phyloP scores from a whole-genome alignment of 2,113 vertebrate species.

The Ardeotis arabs region DNA sequence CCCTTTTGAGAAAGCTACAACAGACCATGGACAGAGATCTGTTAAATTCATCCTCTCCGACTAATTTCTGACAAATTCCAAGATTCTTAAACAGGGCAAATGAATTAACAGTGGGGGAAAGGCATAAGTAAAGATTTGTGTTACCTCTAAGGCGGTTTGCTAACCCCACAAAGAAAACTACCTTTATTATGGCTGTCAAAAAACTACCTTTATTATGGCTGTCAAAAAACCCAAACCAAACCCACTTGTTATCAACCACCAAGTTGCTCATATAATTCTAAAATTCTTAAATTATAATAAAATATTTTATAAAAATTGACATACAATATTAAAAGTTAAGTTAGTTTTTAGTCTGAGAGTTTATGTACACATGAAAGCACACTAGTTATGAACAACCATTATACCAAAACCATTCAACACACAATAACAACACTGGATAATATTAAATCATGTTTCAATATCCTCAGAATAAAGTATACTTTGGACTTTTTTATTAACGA shows the following conservation, averaged over 20 bases:
- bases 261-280: not conserved
- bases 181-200: not conserved
- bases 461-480: not conserved
- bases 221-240: not conserved
- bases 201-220: not conserved
- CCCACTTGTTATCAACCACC: not conserved
- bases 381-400: not conserved
- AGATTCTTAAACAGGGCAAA: not conserved
- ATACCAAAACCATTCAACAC: not conserved
- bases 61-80: not conserved
- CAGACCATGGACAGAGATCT: slow-evolving; percentile 40
- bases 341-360: not conserved
- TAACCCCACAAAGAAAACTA: not conserved
- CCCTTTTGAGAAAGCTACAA: not conserved
- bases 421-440: not conserved
- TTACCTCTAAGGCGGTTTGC: not conserved
- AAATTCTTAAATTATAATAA: not conserved
- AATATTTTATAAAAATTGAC: not conserved
- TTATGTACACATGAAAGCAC: not conserved
- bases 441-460: not conserved
- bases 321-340: not conserved
- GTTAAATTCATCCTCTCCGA: not conserved
- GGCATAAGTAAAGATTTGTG: not conserved
- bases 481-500: not conserved
- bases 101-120: not conserved